Evolutionary conservation across 2,888 invertebrate species (phyloP).

Genomic region (Campoletis raptor): DNA sequence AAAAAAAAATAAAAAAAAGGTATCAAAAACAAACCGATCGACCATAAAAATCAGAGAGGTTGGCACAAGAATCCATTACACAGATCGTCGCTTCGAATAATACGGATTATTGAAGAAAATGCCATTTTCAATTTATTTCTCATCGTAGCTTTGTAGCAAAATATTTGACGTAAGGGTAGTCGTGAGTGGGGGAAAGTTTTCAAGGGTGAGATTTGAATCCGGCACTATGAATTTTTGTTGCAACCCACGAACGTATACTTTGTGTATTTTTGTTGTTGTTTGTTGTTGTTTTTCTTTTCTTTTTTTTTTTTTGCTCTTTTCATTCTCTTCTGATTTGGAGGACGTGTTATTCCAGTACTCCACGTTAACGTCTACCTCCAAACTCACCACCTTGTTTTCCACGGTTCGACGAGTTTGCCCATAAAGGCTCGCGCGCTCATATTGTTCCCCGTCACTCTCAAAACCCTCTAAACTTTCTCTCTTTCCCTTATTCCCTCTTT

Average conservation of each 20-base stretch:
- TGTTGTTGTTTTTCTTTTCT: no score
- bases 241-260: background rate
- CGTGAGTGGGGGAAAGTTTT: background rate
- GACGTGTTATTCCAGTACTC: conserved; percentile 47
- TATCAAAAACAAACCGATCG: background rate
- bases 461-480: conserved; percentile 42
- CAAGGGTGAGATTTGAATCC: conserved; percentile 18
- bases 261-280: background rate
- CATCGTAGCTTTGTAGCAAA: background rate
- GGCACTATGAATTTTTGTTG: conserved; percentile 20
- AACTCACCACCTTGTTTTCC: conserved; percentile 45
- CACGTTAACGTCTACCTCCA: conserved; percentile 29
- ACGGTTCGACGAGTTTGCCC: conserved; percentile 46
- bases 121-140: conserved; percentile 32
- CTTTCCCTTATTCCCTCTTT: background rate
- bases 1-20: conserved; percentile 2
- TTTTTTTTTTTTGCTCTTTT: background rate
- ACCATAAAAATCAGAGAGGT: background rate
- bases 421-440: conserved; percentile 48
- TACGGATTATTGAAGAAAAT: conserved; percentile 40
- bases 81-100: conserved; percentile 36
- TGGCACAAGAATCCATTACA: conserved; percentile 12
- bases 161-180: background rate
- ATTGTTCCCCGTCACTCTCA: conserved; percentile 44
- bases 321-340: conserved; percentile 43